Conservation (phyloP, 2,888 invertebrate genomes). For the Apomyelois bistriatella region DNA sequence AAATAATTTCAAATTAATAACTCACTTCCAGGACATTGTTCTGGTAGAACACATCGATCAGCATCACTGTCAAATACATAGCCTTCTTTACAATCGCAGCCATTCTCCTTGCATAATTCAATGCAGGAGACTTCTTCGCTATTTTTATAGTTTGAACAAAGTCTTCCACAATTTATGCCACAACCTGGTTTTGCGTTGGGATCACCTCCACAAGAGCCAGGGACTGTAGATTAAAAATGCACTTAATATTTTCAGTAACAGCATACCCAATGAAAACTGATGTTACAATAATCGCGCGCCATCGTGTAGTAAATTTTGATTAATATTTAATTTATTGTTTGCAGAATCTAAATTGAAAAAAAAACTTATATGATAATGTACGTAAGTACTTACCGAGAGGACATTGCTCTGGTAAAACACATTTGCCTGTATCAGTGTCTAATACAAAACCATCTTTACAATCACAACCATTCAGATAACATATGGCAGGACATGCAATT, state of each 20-base stretch:
- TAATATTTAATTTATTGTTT: too few species aligned
- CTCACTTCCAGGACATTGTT: conserved; percentile 30
- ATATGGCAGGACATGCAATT: conserved; percentile 11
- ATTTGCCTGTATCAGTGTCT: conserved; percentile 20
- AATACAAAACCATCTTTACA: conserved; percentile 22
- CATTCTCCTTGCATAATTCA: conserved; percentile 21
- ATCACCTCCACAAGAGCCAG: neutral
- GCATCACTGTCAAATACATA: conserved; percentile 21
- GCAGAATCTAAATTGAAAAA: too few species aligned
- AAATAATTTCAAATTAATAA: neutral
- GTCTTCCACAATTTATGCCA: conserved; percentile 21
- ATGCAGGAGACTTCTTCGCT: conserved; percentile 17
- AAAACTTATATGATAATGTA: too few species aligned
- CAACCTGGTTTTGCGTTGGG: neutral
- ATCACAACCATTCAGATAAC: conserved; percentile 21
- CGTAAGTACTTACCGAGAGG: conserved; percentile 16
- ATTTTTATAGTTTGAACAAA: conserved; percentile 20
- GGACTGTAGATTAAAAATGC: neutral
- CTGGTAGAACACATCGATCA: conserved; percentile 27
- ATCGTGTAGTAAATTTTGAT: too few species aligned
- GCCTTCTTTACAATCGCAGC: conserved; percentile 28
- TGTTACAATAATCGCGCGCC: too few species aligned
- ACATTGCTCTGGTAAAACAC: conserved; percentile 25
- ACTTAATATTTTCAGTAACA: too few species aligned
- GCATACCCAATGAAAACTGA: too few species aligned